Conservation (phyloP, 2,888 invertebrate species). For the Drosophila ezoana region DNA sequence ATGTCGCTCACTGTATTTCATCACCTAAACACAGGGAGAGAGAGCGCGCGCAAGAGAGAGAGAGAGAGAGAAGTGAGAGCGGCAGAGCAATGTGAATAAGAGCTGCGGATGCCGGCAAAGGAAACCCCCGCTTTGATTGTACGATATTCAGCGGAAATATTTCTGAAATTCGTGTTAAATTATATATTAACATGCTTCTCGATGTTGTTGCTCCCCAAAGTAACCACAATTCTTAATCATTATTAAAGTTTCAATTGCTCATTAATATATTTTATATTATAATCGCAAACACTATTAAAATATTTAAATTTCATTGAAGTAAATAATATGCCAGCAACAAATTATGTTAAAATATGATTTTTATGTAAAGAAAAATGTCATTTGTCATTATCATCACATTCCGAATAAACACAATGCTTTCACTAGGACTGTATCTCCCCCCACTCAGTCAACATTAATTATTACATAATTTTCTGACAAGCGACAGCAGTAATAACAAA, state of each 20-base stretch:
- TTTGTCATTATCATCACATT: no score
- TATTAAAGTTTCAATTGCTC: no score
- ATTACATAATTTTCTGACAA: slow-evolving; percentile 50
- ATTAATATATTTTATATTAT: no score
- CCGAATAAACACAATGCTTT: no score
- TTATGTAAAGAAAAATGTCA: no score
- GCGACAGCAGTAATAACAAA: slow-evolving; percentile 27
- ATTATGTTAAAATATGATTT: no score
- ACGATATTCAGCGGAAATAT: slow-evolving; percentile 10
- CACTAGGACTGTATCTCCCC: background rate
- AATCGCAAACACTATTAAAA: no score
- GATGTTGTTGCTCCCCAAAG: background rate
- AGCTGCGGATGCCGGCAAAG: slow-evolving; percentile 16
- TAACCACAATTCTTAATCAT: background rate
- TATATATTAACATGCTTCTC: slow-evolving; percentile 6
- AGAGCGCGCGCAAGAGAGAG: background rate
- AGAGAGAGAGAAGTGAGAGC: background rate
- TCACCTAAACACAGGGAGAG: slow-evolving; percentile 5
- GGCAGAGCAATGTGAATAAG: slow-evolving; percentile 2
- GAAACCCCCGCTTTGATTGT: slow-evolving; percentile 54
- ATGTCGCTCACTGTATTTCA: slow-evolving; percentile 31
- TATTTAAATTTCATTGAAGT: no score
- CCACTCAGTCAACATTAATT: slow-evolving; percentile 24
- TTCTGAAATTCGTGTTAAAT: slow-evolving; percentile 22
- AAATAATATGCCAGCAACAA: no score